Base-by-base conservation (phyloP, 2,888 invertebrate species). In the Erebia aethiops region DNA sequence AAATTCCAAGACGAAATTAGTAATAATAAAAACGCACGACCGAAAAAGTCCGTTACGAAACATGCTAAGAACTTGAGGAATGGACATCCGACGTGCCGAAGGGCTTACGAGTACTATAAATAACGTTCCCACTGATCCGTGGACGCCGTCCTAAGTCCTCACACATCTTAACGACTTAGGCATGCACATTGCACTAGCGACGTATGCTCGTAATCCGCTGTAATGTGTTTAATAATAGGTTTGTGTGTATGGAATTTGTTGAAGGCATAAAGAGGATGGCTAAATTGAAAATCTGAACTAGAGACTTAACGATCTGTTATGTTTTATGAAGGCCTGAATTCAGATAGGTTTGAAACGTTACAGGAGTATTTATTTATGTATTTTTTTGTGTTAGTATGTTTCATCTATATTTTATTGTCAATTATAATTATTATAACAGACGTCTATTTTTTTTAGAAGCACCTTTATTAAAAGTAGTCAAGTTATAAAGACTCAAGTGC, bases 61-160 rank as follows among this genome's bases (percentile, higher is more conserved):
- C 68, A 66, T 68, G 71, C 71, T 65, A 69, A 73, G 73, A 72
- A 74, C 71, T 72, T 65, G 49, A 71, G 73, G 75, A 75, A 76
- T 73, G 76, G 72, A 71, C 71, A 60, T 71, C 70, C 65, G 74
- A 75, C 70, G 71, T 70, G 76, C 74, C 74, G 72, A 76, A 73
- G 69, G 75, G 74, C 72, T 77, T 77, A 75, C 58, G 67, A 73
- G 70, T 26, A 69, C 71, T 75, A 77, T 75, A 75, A 75, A 77
- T 76, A 75, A 75, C 70, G 51, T 69, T 58, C 67, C 74, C 71
- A 62, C 70, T 75, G 71, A 76, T 76, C 72, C 71, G 73, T 71
- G 73, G 67, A 71, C 61, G 75, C 71, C 66, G 13, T 62, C 60
- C 62, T 67, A 67, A 71, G 69, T 74, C 70, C 69, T 54, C 67